Conservation (phyloP, 2,888 invertebrate genomes). For the Tanaodytes sp. region DNA sequence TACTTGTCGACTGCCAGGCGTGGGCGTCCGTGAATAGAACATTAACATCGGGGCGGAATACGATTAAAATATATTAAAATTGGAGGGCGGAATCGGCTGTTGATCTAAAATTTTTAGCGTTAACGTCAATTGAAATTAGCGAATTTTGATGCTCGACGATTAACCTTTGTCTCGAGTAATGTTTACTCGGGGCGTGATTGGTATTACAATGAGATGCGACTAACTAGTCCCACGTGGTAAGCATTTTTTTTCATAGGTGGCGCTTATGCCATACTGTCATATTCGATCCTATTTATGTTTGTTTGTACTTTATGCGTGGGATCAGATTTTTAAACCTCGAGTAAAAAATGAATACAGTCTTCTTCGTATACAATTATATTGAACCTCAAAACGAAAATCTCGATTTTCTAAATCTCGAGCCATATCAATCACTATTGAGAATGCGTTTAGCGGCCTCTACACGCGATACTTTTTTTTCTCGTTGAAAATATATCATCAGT, state of each 20-base stretch:
- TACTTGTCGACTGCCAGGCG: no score
- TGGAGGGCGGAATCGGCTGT: conserved; percentile 11
- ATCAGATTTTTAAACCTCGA: no score
- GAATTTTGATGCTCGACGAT: conserved; percentile 24
- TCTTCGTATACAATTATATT: no score
- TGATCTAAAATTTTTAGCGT: conserved; percentile 29
- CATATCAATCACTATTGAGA: no score
- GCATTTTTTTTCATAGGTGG: no score
- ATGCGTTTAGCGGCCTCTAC: no score
- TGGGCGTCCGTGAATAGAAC: conserved; percentile 71
- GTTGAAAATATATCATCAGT: no score
- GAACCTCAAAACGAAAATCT: no score
- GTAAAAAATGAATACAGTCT: no score
- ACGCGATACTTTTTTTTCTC: no score
- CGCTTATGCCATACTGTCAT: conserved; percentile 22
- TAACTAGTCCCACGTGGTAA: conserved; percentile 25
- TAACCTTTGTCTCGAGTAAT: conserved; percentile 13
- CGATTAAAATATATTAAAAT: conserved; percentile 71
- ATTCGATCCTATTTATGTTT: conserved; percentile 10
- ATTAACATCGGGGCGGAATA: conserved; percentile 72
- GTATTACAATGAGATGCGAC: conserved; percentile 14
- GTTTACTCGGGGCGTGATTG: conserved; percentile 21
- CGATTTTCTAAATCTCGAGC: no score
- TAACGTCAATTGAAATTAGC: conserved; percentile 27
- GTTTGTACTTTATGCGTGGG: conserved; percentile 7